Percentiles rank a stretch among this genome's conserved stretches.
Evolutionary conservation across 2,113 vertebrate species (phyloP).

Genomic region (Erpornis zantholeuca): DNA sequence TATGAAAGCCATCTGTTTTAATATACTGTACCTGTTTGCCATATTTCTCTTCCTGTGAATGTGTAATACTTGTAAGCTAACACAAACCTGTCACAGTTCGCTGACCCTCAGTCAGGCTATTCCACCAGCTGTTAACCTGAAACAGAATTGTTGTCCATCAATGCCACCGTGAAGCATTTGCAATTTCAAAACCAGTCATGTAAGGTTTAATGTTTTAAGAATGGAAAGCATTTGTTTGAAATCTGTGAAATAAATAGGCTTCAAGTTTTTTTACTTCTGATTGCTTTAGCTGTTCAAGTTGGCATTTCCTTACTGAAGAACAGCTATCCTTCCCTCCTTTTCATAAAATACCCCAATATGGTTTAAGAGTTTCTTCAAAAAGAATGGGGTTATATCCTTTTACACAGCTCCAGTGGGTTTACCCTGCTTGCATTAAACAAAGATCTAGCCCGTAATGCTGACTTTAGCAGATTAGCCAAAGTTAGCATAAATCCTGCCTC

Average conservation of each 20-base stretch:
- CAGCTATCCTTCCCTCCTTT: neutral
- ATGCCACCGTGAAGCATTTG: fast-evolving
- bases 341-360: neutral
- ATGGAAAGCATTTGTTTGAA: neutral
- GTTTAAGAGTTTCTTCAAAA: neutral
- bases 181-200: neutral
- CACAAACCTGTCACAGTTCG: conserved; percentile 90
- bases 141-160: conserved; percentile 52
- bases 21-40: conserved; percentile 79
- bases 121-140: conserved; percentile 97
- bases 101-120: conserved; percentile 91
- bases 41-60: conserved; percentile 79
- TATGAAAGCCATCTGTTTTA: conserved; percentile 60
- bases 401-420: neutral
- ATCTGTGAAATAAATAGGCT: neutral
- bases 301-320: neutral
- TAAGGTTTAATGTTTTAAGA: neutral
- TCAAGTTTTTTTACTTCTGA: neutral
- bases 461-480: conserved; percentile 34
- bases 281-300: neutral
- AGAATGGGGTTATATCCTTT: neutral
- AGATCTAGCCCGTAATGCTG: neutral
- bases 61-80: conserved; percentile 82
- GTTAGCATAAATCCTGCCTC: neutral
- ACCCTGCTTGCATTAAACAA: neutral